phyloP scores from a whole-genome alignment of 2,113 vertebrate species.

The Aptenodytes patagonicus region DNA sequence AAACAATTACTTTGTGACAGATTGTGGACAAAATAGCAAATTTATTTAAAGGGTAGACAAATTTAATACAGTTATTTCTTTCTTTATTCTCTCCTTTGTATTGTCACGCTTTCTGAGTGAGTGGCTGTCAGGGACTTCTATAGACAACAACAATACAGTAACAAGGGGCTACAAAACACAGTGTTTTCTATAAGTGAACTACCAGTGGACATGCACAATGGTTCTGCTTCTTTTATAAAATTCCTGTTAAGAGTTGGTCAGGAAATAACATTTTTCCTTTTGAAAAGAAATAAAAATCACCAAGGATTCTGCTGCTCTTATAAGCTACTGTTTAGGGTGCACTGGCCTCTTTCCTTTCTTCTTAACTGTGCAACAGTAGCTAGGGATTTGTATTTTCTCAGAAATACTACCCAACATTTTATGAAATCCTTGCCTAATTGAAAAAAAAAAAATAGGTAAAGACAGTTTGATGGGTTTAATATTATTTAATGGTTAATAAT shows the following conservation, averaged over 20 bases:
- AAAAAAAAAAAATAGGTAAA: not conserved
- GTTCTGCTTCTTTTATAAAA: slow-evolving; percentile 11
- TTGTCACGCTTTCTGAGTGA: not conserved
- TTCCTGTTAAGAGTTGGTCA: not conserved
- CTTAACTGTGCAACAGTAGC: not conserved
- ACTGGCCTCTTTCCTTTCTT: not conserved
- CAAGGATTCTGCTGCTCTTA: not conserved
- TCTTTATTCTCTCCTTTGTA: slow-evolving; percentile 41
- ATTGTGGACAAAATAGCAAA: slow-evolving; percentile 30
- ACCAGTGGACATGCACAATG: slow-evolving; percentile 32
- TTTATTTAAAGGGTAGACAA: slow-evolving; percentile 48
- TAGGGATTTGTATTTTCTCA: not conserved
- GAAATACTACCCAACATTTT: not conserved
- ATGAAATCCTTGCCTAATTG: not conserved
- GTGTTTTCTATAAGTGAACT: slow-evolving; percentile 18
- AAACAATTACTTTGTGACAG: slow-evolving; percentile 60
- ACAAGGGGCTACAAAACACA: slow-evolving; percentile 22
- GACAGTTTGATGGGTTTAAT: not conserved
- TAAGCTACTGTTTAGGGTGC: not conserved
- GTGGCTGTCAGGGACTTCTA: slow-evolving; percentile 12
- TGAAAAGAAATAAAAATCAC: slow-evolving; percentile 20
- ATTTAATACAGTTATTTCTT: slow-evolving; percentile 46
- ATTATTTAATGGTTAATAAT: not conserved
- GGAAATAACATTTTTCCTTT: slow-evolving; percentile 33
- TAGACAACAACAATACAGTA: not conserved